A percentile compares a stretch with the other conserved stretches of the same genome.
Conservation (phyloP, 2,888 invertebrate species). For the Sycophila texana region DNA sequence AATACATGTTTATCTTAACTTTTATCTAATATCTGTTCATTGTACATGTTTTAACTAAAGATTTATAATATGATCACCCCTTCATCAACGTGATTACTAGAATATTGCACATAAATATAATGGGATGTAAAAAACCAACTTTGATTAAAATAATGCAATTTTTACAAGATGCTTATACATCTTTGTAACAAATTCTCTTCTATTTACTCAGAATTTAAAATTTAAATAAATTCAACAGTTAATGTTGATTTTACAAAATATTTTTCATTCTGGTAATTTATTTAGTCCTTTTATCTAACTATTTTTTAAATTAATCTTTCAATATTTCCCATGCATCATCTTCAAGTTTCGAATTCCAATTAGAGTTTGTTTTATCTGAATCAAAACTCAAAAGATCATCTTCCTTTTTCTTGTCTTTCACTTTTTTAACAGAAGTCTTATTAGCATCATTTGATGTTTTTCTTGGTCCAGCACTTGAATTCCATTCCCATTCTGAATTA, state of each 20-base stretch:
- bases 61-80: constrained; percentile 27
- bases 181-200: constrained; percentile 15
- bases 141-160: constrained; percentile 30
- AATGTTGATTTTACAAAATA: constrained; percentile 37
- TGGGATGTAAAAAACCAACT: constrained; percentile 25
- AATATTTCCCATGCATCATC: constrained; percentile 74
- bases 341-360: constrained; percentile 70
- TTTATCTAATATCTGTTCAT: neutral
- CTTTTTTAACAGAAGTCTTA: constrained; percentile 59
- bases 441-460: constrained; percentile 61
- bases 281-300: constrained; percentile 55
- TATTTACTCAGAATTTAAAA: constrained; percentile 45
- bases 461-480: constrained; percentile 60
- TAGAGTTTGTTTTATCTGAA: constrained; percentile 64
- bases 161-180: constrained; percentile 25
- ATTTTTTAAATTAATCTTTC: constrained; percentile 68
- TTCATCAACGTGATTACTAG: constrained; percentile 16
- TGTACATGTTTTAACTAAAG: constrained; percentile 26
- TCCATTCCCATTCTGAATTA: constrained; percentile 69
- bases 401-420: constrained; percentile 65
- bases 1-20: constrained; percentile 15
- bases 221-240: constrained; percentile 43
- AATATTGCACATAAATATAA: constrained; percentile 28
- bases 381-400: constrained; percentile 69
- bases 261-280: constrained; percentile 49